phyloP scores from a whole-genome alignment of 2,113 vertebrate genomes.

The Eudorcas thomsonii region DNA sequence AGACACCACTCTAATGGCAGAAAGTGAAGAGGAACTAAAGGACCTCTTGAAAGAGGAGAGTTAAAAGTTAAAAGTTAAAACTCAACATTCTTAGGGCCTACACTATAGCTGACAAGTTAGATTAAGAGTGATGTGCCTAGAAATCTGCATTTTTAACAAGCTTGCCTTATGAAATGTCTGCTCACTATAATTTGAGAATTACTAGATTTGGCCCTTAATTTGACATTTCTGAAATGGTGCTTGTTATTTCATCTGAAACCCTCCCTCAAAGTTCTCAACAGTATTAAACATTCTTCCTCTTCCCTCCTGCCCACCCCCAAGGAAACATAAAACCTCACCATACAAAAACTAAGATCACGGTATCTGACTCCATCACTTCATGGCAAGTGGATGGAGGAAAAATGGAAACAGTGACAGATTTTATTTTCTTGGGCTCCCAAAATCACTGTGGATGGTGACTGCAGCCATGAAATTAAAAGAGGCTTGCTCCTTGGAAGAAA shows the following conservation, averaged over 20 bases:
- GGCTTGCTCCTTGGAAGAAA: background rate
- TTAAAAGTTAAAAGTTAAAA: background rate
- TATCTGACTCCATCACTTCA: background rate
- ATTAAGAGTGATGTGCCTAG: background rate
- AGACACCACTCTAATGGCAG: background rate
- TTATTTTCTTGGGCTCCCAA: background rate
- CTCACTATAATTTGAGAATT: background rate
- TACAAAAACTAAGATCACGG: background rate
- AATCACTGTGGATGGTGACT: background rate
- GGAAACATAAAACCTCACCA: background rate
- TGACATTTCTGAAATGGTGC: background rate
- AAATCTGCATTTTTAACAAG: background rate
- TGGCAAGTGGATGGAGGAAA: background rate
- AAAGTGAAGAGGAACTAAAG: background rate
- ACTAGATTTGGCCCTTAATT: background rate
- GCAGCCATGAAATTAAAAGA: background rate
- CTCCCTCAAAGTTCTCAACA: background rate
- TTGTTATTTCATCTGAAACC: background rate
- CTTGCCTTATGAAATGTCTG: background rate
- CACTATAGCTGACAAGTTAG: background rate
- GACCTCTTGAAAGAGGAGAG: background rate
- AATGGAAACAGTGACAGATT: background rate
- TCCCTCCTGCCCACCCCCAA: accelerated
- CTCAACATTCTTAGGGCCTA: background rate
- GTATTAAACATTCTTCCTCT: background rate